A percentile compares a stretch with the other conserved stretches of the same genome.
phyloP scores from a whole-genome alignment of 2,888 invertebrate species.

The Odontomyia ornata region DNA sequence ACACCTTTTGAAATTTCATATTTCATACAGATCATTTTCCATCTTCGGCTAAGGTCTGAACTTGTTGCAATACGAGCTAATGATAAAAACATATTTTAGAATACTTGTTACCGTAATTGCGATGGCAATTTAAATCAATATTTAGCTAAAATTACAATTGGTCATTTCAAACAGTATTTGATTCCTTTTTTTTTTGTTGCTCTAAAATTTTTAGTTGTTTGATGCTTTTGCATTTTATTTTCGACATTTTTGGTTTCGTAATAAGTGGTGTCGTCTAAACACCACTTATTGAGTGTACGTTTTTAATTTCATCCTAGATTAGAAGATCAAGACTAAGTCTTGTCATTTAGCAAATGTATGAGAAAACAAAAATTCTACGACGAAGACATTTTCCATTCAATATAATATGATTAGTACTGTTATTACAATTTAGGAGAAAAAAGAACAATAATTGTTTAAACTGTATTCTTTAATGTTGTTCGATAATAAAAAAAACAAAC shows the following conservation, averaged over 20 bases:
- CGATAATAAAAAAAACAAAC: conserved; percentile 27
- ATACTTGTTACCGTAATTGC: too few relatives aligned
- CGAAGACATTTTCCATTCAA: neutral
- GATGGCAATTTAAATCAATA: too few relatives aligned
- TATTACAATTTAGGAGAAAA: neutral
- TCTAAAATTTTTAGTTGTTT: conserved; percentile 7
- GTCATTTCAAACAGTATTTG: conserved; percentile 24
- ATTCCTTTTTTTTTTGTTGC: conserved; percentile 2
- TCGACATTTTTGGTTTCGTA: neutral
- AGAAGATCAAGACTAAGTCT: neutral
- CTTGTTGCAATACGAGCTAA: too few relatives aligned
- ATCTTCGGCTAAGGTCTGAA: too few relatives aligned
- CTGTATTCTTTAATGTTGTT: conserved; percentile 18
- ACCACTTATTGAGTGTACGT: neutral
- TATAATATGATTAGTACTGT: neutral
- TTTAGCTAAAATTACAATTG: neutral
- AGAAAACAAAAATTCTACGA: neutral
- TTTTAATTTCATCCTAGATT: neutral
- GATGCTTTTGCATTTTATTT: neutral
- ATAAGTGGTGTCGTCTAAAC: neutral
- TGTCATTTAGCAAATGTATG: neutral
- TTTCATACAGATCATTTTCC: too few relatives aligned
- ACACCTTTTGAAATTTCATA: neutral
- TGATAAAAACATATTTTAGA: too few relatives aligned
- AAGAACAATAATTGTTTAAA: conserved; percentile 15